Conservation (phyloP, 2,797 vertebrate genomes). For the Austrolebias charrua region DNA sequence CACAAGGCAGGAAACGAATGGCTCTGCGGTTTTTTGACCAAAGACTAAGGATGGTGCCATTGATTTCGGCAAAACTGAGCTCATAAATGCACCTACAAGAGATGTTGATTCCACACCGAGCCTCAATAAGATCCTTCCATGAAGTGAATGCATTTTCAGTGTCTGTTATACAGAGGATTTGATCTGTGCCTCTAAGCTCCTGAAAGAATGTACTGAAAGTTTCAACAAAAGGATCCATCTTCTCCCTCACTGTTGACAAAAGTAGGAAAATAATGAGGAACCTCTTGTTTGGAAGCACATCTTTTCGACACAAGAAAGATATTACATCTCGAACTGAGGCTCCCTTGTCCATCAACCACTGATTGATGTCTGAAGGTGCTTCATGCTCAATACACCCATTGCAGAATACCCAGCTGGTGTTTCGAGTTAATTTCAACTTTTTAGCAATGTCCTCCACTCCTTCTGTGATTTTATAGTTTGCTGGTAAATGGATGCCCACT, state of each 20-base stretch:
- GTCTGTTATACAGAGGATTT: constrained; percentile 74
- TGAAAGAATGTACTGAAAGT: constrained; percentile 69
- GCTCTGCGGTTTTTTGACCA: constrained; percentile 66
- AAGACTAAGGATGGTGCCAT: constrained; percentile 72
- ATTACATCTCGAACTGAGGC: constrained; percentile 66
- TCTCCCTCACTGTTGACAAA: constrained; percentile 65
- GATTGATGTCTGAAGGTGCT: constrained; percentile 51
- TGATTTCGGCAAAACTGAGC: constrained; percentile 72
- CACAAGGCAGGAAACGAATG: constrained; percentile 59
- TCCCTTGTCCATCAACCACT: constrained; percentile 71
- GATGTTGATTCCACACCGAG: constrained; percentile 51
- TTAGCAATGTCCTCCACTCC: constrained; percentile 62
- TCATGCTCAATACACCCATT: constrained; percentile 63
- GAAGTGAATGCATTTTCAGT: constrained; percentile 56
- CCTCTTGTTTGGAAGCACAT: constrained; percentile 65
- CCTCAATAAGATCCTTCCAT: constrained; percentile 62
- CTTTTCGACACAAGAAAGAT: constrained; percentile 73
- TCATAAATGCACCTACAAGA: constrained; percentile 64
- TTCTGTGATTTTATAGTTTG: constrained; percentile 71
- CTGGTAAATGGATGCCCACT: constrained; percentile 56
- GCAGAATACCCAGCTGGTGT: constrained; percentile 76
- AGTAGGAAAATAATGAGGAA: constrained; percentile 72
- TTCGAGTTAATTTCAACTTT: constrained; percentile 64
- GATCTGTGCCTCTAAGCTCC: constrained; percentile 62
- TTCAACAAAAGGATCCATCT: constrained; percentile 71